phyloP scores from a whole-genome alignment of 2,888 invertebrate genomes.

The Leptopilina syphax region DNA sequence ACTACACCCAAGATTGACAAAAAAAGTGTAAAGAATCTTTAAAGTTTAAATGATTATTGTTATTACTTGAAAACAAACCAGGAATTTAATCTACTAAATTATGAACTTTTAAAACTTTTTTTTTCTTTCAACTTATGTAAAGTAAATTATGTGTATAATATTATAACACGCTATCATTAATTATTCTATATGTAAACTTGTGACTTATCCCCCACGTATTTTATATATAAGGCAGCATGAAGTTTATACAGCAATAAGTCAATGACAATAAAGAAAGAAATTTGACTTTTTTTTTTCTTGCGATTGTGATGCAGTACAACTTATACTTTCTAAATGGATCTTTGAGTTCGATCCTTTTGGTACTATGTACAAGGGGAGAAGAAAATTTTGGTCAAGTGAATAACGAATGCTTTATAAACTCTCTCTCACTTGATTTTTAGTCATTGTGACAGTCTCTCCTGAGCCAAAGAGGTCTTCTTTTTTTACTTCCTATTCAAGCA shows the following conservation, averaged over 20 bases:
- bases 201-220: constrained; percentile 54
- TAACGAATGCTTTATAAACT: constrained; percentile 54
- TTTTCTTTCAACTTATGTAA: constrained; percentile 21
- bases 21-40: not conserved
- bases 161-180: constrained; percentile 43
- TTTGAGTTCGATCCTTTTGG: constrained; percentile 55
- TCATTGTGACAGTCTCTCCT: constrained; percentile 56
- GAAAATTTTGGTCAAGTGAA: constrained; percentile 63
- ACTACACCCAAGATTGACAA: not conserved
- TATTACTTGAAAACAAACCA: not conserved
- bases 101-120: constrained; percentile 44
- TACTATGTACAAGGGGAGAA: constrained; percentile 62
- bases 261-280: constrained; percentile 43
- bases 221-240: constrained; percentile 57
- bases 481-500: constrained; percentile 55
- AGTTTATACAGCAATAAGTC: constrained; percentile 42
- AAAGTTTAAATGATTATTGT: constrained; percentile 8
- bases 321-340: constrained; percentile 55
- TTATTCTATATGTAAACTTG: constrained; percentile 53
- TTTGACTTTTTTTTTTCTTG: constrained; percentile 48
- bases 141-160: constrained; percentile 12
- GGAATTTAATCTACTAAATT: not conserved
- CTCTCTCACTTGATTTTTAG: constrained; percentile 60
- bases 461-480: constrained; percentile 57
- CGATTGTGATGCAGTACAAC: constrained; percentile 50